These are phyloP conservation scores for Hydrozoanthus gracilis DNA, from an alignment of 92 coral and sea anemone genomes.

Conservation along the genomic window DNA sequence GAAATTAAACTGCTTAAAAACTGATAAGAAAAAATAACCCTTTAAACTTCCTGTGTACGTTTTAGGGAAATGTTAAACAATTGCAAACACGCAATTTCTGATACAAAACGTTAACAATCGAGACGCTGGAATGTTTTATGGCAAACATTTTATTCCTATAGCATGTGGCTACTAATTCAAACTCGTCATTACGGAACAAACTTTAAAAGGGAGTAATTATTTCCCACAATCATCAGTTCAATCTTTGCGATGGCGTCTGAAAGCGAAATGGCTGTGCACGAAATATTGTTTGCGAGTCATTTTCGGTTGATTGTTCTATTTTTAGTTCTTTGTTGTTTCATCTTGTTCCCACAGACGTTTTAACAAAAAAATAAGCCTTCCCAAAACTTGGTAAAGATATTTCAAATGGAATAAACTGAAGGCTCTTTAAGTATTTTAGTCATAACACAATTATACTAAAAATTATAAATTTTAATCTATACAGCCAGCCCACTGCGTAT, in stretches of 20 bases:
- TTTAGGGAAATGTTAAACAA: no score
- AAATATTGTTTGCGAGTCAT: background rate
- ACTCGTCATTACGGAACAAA: background rate
- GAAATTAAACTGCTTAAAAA: no score
- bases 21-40: no score
- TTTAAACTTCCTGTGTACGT: no score
- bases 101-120: background rate
- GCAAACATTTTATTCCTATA: background rate
- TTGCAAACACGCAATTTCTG: no score
- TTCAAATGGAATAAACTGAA: slow-evolving; percentile 5
- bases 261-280: background rate
- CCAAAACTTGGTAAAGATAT: background rate
- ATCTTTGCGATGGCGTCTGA: no score
- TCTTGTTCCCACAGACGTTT: no score
- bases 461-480: no score
- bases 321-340: no score
- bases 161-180: background rate
- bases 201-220: background rate
- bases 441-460: background rate
- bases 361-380: no score
- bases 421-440: background rate
- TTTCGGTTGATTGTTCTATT: no score
- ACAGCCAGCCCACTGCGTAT: background rate
- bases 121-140: background rate
- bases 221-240: background rate